A percentile compares a stretch with the other conserved stretches of the same genome.
Conservation (phyloP, 1,140 invertebrate genomes). For the Drosophila subobscura region DNA sequence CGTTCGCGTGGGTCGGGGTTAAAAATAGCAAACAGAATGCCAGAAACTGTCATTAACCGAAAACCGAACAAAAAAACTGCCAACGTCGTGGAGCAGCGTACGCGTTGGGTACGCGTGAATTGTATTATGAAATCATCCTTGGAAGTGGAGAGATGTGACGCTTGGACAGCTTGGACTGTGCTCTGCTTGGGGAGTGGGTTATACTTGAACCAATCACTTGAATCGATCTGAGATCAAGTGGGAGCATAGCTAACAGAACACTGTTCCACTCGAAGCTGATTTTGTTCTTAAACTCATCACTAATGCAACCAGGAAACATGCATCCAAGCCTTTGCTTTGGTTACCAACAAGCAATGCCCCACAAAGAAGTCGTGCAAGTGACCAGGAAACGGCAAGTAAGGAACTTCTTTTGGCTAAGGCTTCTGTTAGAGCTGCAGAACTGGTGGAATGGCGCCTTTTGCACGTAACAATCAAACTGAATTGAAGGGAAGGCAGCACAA, state of each 20-base stretch:
- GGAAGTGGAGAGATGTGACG: constrained; percentile 29
- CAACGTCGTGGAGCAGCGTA: constrained; percentile 7
- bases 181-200: not conserved
- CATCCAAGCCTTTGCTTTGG: no score
- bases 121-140: constrained; percentile 45
- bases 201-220: constrained; percentile 15
- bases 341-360: no score
- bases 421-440: no score
- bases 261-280: no score
- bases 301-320: no score
- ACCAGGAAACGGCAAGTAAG: no score
- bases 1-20: constrained; percentile 14
- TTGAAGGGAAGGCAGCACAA: no score
- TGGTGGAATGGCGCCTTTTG: no score
- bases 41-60: constrained; percentile 63
- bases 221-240: not conserved
- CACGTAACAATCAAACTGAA: no score
- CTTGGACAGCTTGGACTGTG: constrained; percentile 12
- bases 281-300: no score
- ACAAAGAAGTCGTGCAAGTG: no score
- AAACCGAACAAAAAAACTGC: constrained; percentile 13
- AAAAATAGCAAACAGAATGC: constrained; percentile 56
- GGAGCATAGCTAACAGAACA: not conserved
- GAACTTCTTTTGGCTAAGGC: no score
- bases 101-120: not conserved